Evolutionary conservation across 2,113 vertebrate genomes (phyloP), one percentile per base, ranked within the genome.

Genomic region (Scytalopus superciliaris): DNA sequence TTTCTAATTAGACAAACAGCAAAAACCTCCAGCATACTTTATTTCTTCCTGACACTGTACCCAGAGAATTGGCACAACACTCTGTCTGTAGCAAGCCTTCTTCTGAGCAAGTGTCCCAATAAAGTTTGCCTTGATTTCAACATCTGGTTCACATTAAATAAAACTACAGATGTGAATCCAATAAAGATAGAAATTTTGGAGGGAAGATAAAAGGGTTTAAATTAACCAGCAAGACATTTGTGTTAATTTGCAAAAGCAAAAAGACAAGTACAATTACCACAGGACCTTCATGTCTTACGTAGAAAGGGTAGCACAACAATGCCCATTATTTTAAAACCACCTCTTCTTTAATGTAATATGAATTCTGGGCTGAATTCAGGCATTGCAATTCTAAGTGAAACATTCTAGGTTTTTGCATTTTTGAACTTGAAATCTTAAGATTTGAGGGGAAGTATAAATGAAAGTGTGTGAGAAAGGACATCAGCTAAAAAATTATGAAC

Each of bases 111-210:
- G 62, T 21, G 1, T 82, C 40, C 69, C 84, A 84, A 85, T 82
- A 86, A 94, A 89, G 62, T 87, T 39, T 55, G 69, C 72, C 90
- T 78, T 75, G 64, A 73, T 95, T 93, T 90, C 83, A 92, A 78
- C 93, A 95, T 93, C 92, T 96, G 94, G 73, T 84, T 93, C 44
- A 33, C 68, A 76, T 93, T 95, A 95, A 95, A 93, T 91, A 74
- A 78, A 93, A 64, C 56, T 93, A 88, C 76, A 95, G 93, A 96
- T 96, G 80, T 93, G 88, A 93, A 79, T 94, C 86, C 66, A 94
- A 68, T 91, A 68, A 89, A 93, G 93, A 92, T 47, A 90, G 83
- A 95, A 28, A 92, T 16, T 93, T 84, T 75, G 77, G 73, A 95
- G 57, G 28, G n/a, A 91, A 90, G 47, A 83, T 86, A 80, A 87